These are phyloP conservation scores for Megamerina dolium DNA, from an alignment of 2,888 invertebrate genomes.

Conservation along the genomic window DNA sequence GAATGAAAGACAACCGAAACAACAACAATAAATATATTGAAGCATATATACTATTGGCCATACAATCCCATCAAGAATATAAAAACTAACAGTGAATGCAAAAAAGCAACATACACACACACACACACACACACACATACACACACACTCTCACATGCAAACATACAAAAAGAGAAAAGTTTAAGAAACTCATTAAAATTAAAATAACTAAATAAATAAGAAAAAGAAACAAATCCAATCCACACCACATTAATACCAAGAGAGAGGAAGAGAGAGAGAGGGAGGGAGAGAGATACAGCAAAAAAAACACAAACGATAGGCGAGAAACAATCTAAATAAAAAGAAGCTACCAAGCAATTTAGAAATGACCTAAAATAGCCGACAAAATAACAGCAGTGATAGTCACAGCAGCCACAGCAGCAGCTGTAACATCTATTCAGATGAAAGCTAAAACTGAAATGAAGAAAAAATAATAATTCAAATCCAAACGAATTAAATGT, in stretches of 20 bases:
- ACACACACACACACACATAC: conserved; percentile 12
- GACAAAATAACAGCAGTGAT: neutral
- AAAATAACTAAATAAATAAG: conserved; percentile 13
- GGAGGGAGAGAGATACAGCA: too few species aligned
- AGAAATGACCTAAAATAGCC: conserved; percentile 15
- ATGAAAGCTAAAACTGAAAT: too few species aligned
- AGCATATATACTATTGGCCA: too few species aligned
- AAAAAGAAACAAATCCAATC: conserved; percentile 1
- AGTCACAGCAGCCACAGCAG: neutral
- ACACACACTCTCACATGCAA: too few species aligned
- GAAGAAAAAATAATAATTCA: too few species aligned
- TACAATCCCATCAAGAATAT: too few species aligned
- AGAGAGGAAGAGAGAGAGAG: too few species aligned
- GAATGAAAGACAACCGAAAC: conserved; percentile 7
- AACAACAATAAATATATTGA: too few species aligned
- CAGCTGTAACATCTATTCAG: neutral
- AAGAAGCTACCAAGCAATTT: conserved; percentile 2
- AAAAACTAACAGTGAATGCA: conserved; percentile 17
- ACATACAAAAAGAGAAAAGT: conserved; percentile 33
- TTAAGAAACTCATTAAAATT: conserved; percentile 34
- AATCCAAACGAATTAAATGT: too few species aligned
- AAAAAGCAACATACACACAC: conserved; percentile 10
- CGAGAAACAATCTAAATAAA: too few species aligned
- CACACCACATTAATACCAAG: too few species aligned
- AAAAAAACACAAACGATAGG: too few species aligned